Conservation (phyloP, 2,797 vertebrate genomes). For the Ptychadena robeensis region DNA sequence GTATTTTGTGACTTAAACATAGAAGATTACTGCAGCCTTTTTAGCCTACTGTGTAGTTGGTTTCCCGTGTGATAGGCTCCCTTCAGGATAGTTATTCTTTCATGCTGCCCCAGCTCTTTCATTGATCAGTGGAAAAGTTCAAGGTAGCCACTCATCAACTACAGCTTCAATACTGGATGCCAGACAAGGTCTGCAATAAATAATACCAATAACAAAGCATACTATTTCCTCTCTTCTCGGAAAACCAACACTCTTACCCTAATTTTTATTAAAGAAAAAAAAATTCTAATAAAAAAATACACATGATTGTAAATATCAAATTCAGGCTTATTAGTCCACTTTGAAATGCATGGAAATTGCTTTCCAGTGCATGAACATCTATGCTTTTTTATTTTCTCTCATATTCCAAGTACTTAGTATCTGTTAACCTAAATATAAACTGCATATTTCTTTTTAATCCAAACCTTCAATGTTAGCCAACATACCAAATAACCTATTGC, state of each 20-base stretch:
- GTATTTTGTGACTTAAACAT: conserved; percentile 67
- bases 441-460: conserved; percentile 64
- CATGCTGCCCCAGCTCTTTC: conserved; percentile 72
- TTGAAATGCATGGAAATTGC: conserved; percentile 53
- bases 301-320: conserved; percentile 31
- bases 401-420: conserved; percentile 40
- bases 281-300: too few species aligned
- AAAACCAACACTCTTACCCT: conserved; percentile 73
- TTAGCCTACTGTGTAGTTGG: conserved; percentile 66
- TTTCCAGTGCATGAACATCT: conserved; percentile 28
- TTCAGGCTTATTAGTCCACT: conserved; percentile 31
- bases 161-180: conserved; percentile 76
- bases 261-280: too few species aligned
- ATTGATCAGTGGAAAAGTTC: conserved; percentile 83
- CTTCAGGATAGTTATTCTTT: conserved; percentile 76
- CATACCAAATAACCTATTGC: conserved; percentile 70
- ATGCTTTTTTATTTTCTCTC: conserved; percentile 33
- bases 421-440: conserved; percentile 60
- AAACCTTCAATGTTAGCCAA: conserved; percentile 69
- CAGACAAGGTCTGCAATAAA: conserved; percentile 80
- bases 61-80: conserved; percentile 71
- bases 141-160: conserved; percentile 80
- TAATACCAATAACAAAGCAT: conserved; percentile 77
- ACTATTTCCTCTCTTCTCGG: conserved; percentile 74
- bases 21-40: conserved; percentile 68